Evolutionary conservation across 2,888 invertebrate species (phyloP).

Genomic region (Cyrtodaria siliqua): DNA sequence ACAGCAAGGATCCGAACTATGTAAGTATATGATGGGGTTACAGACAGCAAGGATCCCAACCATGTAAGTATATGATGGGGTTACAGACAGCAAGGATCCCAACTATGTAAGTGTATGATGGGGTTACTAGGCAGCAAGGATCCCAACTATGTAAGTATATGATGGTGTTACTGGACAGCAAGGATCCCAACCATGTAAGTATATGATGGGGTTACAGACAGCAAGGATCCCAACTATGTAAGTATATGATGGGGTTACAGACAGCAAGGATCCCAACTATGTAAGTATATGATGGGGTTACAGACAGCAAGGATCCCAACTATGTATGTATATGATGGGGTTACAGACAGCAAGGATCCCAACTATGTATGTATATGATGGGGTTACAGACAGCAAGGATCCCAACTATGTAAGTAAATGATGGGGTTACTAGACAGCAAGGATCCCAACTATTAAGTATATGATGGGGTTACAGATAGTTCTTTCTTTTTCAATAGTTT

Average conservation of each 20-base stretch:
- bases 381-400: slow-evolving; percentile 74
- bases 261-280: slow-evolving; percentile 75
- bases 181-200: too few relatives aligned
- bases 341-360: slow-evolving; percentile 75
- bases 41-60: slow-evolving; percentile 73
- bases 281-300: too few relatives aligned
- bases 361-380: slow-evolving; percentile 82
- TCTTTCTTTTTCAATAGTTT: too few relatives aligned
- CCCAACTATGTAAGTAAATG: slow-evolving; percentile 78
- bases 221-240: slow-evolving; percentile 79
- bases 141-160: too few relatives aligned
- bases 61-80: slow-evolving; percentile 80
- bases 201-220: slow-evolving; percentile 68
- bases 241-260: slow-evolving; percentile 72
- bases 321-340: too few relatives aligned
- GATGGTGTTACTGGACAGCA: slow-evolving; percentile 72
- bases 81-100: not conserved
- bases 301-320: too few relatives aligned
- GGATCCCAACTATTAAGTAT: slow-evolving; percentile 78
- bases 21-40: slow-evolving; percentile 77
- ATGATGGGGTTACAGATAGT: slow-evolving; percentile 72
- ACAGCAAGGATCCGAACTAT: slow-evolving; percentile 76
- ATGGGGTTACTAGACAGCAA: slow-evolving; percentile 73
- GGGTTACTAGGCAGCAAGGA: slow-evolving; percentile 73
- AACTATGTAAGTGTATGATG: too few relatives aligned